Percentiles rank a stretch among this genome's conserved stretches.
phyloP scores from a whole-genome alignment of 2,888 invertebrate genomes.

The Spatulosminthurus flaviceps region DNA sequence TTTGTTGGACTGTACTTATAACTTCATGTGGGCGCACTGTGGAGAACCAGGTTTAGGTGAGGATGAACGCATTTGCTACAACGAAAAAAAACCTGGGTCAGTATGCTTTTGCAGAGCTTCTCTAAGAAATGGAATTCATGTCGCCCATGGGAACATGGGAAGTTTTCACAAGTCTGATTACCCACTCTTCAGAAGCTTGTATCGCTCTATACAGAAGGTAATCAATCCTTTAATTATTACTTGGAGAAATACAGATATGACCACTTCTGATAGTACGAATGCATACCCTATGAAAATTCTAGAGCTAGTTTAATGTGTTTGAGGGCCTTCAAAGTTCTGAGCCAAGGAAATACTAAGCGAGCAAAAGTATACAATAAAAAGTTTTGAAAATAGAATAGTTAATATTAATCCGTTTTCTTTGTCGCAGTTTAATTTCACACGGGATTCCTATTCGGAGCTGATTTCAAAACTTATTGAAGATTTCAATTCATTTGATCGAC shows the following conservation, averaged over 20 bases:
- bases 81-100: conserved; percentile 25
- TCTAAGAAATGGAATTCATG: conserved; percentile 20
- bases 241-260: no score
- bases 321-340: no score
- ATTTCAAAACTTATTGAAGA: background rate
- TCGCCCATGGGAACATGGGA: conserved; percentile 39
- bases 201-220: conserved; percentile 21
- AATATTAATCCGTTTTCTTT: no score
- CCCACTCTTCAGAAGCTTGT: conserved; percentile 32
- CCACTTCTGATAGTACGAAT: no score
- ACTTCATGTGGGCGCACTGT: conserved; percentile 43
- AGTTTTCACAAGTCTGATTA: conserved; percentile 37
- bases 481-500: conserved; percentile 21
- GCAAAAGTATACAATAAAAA: no score
- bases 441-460: conserved; percentile 23
- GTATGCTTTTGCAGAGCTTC: conserved; percentile 36
- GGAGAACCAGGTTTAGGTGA: background rate
- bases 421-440: conserved; percentile 29
- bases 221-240: no score
- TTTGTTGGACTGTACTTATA: conserved; percentile 37
- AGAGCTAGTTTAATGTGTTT: no score
- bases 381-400: no score
- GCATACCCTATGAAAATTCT: no score
- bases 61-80: conserved; percentile 24
- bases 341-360: no score